phyloP scores from a whole-genome alignment of 2,797 vertebrate genomes.

The Thripadectes ignobilis region DNA sequence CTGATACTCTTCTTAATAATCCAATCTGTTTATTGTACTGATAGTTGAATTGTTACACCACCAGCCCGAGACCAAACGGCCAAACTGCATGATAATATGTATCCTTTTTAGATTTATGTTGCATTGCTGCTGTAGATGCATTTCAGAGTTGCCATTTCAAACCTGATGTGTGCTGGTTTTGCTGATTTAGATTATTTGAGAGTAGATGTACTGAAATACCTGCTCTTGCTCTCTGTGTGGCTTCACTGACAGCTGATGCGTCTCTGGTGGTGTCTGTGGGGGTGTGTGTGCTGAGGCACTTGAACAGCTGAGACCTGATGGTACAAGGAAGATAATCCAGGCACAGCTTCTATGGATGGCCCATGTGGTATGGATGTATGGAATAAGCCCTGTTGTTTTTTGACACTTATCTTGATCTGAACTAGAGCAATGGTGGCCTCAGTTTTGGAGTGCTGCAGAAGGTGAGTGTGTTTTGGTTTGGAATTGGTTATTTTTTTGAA shows the following conservation, averaged over 20 bases:
- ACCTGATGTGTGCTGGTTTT: neutral
- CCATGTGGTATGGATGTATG: fast-evolving
- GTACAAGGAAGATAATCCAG: neutral
- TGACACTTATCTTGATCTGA: fast-evolving
- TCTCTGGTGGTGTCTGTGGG: neutral
- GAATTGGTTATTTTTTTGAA: neutral
- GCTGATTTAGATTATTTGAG: neutral
- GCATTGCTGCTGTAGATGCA: neutral
- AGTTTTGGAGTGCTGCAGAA: neutral
- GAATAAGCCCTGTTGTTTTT: neutral
- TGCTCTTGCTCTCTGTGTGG: neutral
- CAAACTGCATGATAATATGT: fast-evolving
- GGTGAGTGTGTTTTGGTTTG: neutral
- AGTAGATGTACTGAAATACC: neutral
- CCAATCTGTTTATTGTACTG: neutral
- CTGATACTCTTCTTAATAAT: neutral
- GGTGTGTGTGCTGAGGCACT: neutral
- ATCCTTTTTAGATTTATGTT: neutral
- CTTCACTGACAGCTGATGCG: neutral
- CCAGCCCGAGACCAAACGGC: neutral
- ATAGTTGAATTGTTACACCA: neutral
- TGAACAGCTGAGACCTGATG: fast-evolving
- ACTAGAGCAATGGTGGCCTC: neutral
- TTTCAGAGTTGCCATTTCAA: neutral
- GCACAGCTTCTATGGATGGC: fast-evolving